phyloP scores from a whole-genome alignment of 23 tunicate genomes.

The Oikopleura vanhoeffeni region DNA sequence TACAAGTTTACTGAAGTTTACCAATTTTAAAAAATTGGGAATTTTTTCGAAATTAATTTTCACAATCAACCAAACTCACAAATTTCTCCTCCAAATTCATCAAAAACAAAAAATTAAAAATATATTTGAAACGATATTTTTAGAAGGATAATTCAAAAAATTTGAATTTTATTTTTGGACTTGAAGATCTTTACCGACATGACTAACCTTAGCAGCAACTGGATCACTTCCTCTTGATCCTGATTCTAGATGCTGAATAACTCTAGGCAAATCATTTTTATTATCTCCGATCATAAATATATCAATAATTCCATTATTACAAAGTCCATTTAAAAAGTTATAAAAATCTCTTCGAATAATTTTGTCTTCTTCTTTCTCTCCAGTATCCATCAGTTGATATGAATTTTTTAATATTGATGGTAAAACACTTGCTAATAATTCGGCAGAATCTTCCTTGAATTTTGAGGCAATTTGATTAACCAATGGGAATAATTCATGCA shows the following conservation, averaged over 20 bases:
- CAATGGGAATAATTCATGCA: slow-evolving; percentile 76
- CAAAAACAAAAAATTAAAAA: too few relatives aligned
- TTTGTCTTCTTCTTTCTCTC: not conserved
- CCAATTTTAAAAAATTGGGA: too few relatives aligned
- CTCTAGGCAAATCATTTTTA: not conserved
- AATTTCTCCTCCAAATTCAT: too few relatives aligned
- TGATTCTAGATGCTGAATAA: not conserved
- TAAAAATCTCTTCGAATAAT: not conserved
- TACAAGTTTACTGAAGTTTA: too few relatives aligned
- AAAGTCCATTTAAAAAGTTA: not conserved
- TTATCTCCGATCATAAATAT: not conserved
- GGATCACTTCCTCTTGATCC: not conserved
- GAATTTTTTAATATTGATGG: not conserved
- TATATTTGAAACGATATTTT: too few relatives aligned
- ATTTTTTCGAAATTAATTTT: too few relatives aligned
- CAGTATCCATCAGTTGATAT: not conserved
- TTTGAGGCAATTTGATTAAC: slow-evolving; percentile 69
- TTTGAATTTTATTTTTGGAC: too few relatives aligned
- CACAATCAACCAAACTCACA: too few relatives aligned
- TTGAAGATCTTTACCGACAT: too few relatives aligned
- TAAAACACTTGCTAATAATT: not conserved
- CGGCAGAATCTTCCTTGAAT: slow-evolving; percentile 28
- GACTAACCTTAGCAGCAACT: slow-evolving; percentile 1
- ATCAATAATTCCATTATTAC: not conserved
- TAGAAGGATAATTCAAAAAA: too few relatives aligned